Evolutionary conservation across 2,113 vertebrate genomes (phyloP).

Genomic region (Coptodon rendalli): DNA sequence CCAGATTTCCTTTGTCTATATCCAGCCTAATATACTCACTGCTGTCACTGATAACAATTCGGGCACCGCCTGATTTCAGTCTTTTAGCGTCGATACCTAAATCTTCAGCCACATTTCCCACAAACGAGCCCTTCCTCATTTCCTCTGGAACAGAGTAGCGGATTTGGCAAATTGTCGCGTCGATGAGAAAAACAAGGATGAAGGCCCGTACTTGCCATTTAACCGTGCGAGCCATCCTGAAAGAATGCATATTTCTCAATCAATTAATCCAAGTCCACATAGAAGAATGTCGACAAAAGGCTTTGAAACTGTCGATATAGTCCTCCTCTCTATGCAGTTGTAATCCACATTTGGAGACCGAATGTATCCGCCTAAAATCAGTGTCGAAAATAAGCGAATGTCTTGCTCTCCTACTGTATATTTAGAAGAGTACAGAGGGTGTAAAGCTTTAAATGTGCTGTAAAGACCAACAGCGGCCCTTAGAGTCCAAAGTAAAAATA

Average conservation of each 20-base stretch:
- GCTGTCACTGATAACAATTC: constrained; percentile 61
- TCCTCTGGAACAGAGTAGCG: constrained; percentile 71
- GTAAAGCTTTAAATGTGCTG: background rate
- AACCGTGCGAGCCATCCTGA: background rate
- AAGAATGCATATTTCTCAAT: background rate
- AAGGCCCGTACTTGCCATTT: constrained; percentile 41
- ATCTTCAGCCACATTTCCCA: constrained; percentile 73
- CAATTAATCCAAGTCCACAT: background rate
- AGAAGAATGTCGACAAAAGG: background rate
- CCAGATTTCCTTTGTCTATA: constrained; percentile 55
- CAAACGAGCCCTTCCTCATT: constrained; percentile 67
- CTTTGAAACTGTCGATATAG: fast-evolving
- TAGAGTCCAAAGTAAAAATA: constrained; percentile 3
- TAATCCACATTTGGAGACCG: background rate
- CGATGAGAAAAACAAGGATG: constrained; percentile 24
- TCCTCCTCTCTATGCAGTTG: background rate
- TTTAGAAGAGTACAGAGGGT: background rate
- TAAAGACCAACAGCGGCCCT: constrained; percentile 50
- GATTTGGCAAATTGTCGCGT: constrained; percentile 32
- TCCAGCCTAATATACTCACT: constrained; percentile 63
- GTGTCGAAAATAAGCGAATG: background rate
- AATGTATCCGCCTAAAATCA: background rate
- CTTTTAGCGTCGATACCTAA: constrained; percentile 61
- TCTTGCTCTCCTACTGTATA: background rate
- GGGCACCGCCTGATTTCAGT: constrained; percentile 60